These are phyloP conservation scores for Porites cylindrica DNA, from an alignment of 92 coral and sea anemone species.

Conservation along the genomic window DNA sequence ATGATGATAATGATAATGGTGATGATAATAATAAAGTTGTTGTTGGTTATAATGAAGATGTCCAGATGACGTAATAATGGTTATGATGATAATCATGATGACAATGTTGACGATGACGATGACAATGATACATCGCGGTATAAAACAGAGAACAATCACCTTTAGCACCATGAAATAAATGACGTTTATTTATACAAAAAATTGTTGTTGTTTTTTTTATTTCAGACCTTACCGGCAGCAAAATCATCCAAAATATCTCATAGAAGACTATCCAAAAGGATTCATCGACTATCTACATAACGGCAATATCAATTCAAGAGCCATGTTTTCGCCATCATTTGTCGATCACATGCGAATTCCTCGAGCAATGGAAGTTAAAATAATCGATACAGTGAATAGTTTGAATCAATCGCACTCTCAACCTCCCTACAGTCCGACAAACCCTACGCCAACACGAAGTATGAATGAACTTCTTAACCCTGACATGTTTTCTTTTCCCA, in stretches of 20 bases:
- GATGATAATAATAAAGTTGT: background rate
- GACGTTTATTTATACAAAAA: background rate
- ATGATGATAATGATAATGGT: background rate
- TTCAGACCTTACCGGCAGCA: conserved; percentile 40
- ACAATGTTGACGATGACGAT: background rate
- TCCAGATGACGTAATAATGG: background rate
- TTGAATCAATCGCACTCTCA: conserved; percentile 11
- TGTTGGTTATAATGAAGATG: background rate
- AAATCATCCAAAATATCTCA: conserved; percentile 16
- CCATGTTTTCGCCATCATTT: conserved; percentile 63
- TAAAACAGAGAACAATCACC: too few species aligned
- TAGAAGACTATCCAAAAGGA: conserved; percentile 65
- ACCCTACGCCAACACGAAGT: background rate
- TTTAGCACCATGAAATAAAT: background rate
- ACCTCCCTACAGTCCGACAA: background rate
- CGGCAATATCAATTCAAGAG: conserved; percentile 8
- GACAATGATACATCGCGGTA: background rate
- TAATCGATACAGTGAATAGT: conserved; percentile 64
- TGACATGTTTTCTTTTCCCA: conserved; percentile 19
- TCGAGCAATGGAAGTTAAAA: conserved; percentile 82
- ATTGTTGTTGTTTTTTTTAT: background rate
- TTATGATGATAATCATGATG: background rate
- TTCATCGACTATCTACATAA: conserved; percentile 67
- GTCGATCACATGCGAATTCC: conserved; percentile 82
- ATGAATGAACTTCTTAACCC: conserved; percentile 3